Conservation (phyloP, 2,888 invertebrate genomes). For the Drosophila merina region DNA sequence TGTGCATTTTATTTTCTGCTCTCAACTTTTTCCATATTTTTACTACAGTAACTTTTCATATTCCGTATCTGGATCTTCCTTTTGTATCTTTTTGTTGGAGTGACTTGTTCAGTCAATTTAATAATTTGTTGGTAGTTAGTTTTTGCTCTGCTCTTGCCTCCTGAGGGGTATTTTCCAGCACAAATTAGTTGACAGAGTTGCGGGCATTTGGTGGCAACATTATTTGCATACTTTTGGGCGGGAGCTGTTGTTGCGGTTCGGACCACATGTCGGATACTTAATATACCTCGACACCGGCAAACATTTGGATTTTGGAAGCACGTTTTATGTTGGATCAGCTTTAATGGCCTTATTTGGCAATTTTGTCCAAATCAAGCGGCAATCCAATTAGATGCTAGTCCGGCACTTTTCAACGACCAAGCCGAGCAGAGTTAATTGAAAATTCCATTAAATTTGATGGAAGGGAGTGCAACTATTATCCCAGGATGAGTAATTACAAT, state of each 20-base stretch:
- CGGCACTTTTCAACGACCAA: slow-evolving; percentile 13
- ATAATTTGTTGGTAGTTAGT: slow-evolving; percentile 54
- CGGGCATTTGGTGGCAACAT: slow-evolving; percentile 24
- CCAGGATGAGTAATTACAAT: slow-evolving; percentile 28
- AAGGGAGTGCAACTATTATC: slow-evolving; percentile 19
- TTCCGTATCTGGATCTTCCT: slow-evolving; percentile 21
- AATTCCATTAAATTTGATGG: slow-evolving; percentile 45
- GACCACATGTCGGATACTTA: slow-evolving; percentile 54
- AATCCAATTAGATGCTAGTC: slow-evolving; percentile 49
- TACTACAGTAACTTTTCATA: slow-evolving; percentile 51
- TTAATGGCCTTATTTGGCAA: slow-evolving; percentile 44
- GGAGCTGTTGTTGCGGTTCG: slow-evolving; percentile 27
- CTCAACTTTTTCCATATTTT: slow-evolving; percentile 61
- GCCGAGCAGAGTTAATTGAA: slow-evolving; percentile 42
- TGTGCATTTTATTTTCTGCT: slow-evolving; percentile 59
- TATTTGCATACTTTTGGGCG: slow-evolving; percentile 38
- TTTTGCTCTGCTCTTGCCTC: slow-evolving; percentile 4
- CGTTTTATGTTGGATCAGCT: slow-evolving; percentile 31
- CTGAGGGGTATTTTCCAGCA: not conserved
- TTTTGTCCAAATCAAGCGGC: slow-evolving; percentile 44
- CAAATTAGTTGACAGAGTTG: slow-evolving; percentile 39
- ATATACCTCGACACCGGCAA: slow-evolving; percentile 18
- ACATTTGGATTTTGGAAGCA: slow-evolving; percentile 21
- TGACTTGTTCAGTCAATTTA: slow-evolving; percentile 59
- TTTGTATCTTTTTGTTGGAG: slow-evolving; percentile 13